Percentiles rank a stretch among this genome's conserved stretches.
Evolutionary conservation across 2,888 invertebrate species (phyloP).

Genomic region (Terebella lapidaria): DNA sequence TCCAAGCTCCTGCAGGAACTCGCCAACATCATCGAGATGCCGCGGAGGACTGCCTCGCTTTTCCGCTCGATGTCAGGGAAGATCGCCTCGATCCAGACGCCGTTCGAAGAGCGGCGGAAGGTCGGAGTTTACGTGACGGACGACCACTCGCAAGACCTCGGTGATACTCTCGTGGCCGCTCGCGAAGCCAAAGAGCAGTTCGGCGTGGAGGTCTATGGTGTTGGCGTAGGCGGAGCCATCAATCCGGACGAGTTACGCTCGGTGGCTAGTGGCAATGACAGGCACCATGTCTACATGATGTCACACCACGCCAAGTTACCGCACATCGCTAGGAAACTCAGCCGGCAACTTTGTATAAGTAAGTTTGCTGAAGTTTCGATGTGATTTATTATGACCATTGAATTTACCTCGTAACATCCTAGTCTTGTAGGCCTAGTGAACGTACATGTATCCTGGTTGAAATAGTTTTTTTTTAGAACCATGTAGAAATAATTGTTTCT

Average conservation of each 20-base stretch:
- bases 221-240: slow-evolving; percentile 13
- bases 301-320: slow-evolving; percentile 1
- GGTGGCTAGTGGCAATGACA: slow-evolving; percentile 17
- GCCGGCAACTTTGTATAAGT: neutral
- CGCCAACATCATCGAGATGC: neutral
- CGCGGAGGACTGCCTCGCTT: slow-evolving; percentile 10
- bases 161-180: slow-evolving; percentile 14
- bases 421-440: too few relatives aligned
- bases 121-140: slow-evolving; percentile 21
- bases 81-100: neutral
- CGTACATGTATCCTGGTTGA: too few relatives aligned
- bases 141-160: slow-evolving; percentile 14
- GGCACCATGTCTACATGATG: slow-evolving; percentile 12
- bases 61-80: slow-evolving; percentile 15
- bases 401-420: too few relatives aligned
- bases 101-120: slow-evolving; percentile 8
- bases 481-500: too few relatives aligned
- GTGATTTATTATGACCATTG: too few relatives aligned
- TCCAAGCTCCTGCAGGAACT: slow-evolving; percentile 9
- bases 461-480: too few relatives aligned
- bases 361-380: too few relatives aligned
- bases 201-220: slow-evolving; percentile 17
- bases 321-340: neutral
- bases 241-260: slow-evolving; percentile 20
- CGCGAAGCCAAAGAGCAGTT: slow-evolving; percentile 14